Base-by-base conservation (phyloP, 2,888 invertebrate genomes). In the Timema podura region DNA sequence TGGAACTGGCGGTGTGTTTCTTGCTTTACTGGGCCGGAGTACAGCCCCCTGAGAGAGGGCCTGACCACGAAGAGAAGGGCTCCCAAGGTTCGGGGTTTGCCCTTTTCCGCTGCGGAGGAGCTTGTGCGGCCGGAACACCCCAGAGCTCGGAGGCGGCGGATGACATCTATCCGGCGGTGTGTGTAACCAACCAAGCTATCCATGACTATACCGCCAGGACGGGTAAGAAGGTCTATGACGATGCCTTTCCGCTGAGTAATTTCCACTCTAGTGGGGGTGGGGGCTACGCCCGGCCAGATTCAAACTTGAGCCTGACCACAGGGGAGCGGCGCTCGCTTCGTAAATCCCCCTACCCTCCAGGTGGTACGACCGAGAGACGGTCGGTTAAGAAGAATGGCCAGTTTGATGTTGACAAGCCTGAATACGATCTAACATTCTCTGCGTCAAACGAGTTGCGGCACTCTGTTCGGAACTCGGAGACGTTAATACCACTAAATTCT, bases 1-100 rank as follows among this genome's bases (percentile, higher is more conserved):
- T 95, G 68, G 96, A 96, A 82, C 88, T 96, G 64, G 88, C 91
- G n/a, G 91, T 96, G 77, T 92, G 95, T 76, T 90, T 91, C 6
- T 84, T 94, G 69, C 85, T 95, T 76, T 91, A 92, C 0, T 95
- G 94, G 87, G 94, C 96, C 10, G 92, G 93, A 65, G 93, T 94
- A 68, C 83, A 91, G 85, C 5, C 85, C 83, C 6, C 83, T 84
- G 68, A 83, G 82, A 5, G 70, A 76, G 77, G 68, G 74, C 74
- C 81, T 82, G 72, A 81, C 85, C 90, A 90, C 74, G 87, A 92
- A 69, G 92, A 93, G 77, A 93, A 93, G 78, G 76, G 77, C 68
- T 76, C 76, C 44, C 69, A 74, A 65, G 68, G 66, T 57, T 73
- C 76, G 0, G 91, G 91, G 0, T 88, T 93, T 75, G 92, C 92